These are phyloP conservation scores for Lasius platythorax DNA, from an alignment of 2,888 invertebrate genomes.

Conservation along the genomic window DNA sequence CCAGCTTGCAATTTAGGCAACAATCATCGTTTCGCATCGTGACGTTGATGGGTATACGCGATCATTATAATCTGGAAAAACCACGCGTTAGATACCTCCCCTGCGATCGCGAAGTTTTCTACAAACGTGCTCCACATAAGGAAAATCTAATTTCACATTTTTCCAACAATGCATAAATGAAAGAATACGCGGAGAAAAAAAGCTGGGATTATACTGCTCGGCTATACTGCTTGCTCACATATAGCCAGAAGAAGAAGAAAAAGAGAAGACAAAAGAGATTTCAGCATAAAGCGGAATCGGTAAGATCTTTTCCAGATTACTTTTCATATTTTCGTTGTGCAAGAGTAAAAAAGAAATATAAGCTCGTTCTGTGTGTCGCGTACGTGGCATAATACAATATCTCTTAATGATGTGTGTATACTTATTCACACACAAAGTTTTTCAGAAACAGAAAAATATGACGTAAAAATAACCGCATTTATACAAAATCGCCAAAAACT, in stretches of 20 bases:
- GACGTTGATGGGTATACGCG: slow-evolving; percentile 28
- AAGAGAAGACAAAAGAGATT: not conserved
- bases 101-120: not conserved
- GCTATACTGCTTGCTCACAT: not conserved
- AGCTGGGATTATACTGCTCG: not conserved
- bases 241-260: not conserved
- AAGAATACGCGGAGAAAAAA: not conserved
- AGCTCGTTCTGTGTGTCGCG: not conserved
- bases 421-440: not conserved
- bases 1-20: slow-evolving; percentile 20
- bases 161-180: not conserved
- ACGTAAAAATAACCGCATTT: not conserved
- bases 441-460: not conserved
- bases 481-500: not conserved
- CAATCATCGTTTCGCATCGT: slow-evolving; percentile 6
- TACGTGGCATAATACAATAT: not conserved
- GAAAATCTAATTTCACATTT: not conserved
- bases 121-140: not conserved
- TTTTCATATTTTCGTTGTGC: not conserved
- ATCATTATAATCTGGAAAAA: slow-evolving; percentile 6
- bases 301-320: not conserved
- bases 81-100: not conserved
- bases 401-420: not conserved
- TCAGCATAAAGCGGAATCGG: not conserved
- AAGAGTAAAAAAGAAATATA: not conserved